Percentiles rank a stretch among this genome's conserved stretches.
phyloP scores from a whole-genome alignment of 2,888 invertebrate genomes.

The Sisyra nigra region DNA sequence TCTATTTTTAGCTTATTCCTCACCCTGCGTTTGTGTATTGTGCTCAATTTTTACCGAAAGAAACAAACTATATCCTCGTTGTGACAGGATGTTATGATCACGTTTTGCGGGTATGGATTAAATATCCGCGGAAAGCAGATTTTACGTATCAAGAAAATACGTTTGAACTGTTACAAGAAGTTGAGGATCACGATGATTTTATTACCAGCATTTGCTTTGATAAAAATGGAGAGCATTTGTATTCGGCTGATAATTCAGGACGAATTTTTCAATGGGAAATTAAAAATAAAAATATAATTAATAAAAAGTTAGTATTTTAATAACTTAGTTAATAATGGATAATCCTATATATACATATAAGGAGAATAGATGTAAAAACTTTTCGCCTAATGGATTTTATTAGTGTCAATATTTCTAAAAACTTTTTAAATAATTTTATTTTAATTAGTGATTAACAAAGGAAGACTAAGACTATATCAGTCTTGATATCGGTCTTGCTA shows the following conservation, averaged over 20 bases:
- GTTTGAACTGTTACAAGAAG: neutral
- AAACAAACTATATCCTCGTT: neutral
- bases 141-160: neutral
- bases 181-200: constrained; percentile 2
- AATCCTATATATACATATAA: no score
- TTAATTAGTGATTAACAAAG: no score
- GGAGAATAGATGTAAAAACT: no score
- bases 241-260: neutral
- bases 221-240: neutral
- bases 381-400: no score
- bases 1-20: neutral
- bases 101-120: neutral
- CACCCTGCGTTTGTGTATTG: constrained; percentile 3
- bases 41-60: constrained; percentile 1
- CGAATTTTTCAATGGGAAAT: neutral
- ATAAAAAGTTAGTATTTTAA: no score
- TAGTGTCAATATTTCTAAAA: no score
- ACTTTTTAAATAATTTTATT: no score
- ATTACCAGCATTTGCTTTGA: constrained; percentile 1
- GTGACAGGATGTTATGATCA: neutral
- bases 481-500: no score
- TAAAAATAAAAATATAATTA: no score
- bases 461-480: no score
- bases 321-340: no score
- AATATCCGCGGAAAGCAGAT: neutral